These are phyloP conservation scores for Araneus ventricosus DNA, from an alignment of 1,140 invertebrate genomes.

Conservation along the genomic window DNA sequence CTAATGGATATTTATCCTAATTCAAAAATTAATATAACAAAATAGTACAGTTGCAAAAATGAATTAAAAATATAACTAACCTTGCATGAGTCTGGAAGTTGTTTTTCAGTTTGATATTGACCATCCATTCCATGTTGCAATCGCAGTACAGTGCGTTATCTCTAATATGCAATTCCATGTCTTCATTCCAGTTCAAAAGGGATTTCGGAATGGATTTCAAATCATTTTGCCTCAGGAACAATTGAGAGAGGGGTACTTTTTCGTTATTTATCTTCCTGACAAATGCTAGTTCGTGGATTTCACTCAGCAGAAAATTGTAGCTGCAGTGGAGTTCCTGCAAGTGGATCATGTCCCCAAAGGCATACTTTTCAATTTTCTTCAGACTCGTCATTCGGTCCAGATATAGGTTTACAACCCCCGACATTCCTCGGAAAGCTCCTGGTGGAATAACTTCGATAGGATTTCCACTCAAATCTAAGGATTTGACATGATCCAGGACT, in stretches of 20 bases:
- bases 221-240: constrained; percentile 56
- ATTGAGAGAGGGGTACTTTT: constrained; percentile 48
- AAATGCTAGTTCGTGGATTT: constrained; percentile 73
- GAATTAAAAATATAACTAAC: constrained; percentile 4
- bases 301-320: constrained; percentile 58
- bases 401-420: constrained; percentile 31
- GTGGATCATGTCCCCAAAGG: constrained; percentile 74
- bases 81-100: constrained; percentile 50
- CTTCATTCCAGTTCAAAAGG: constrained; percentile 56
- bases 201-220: constrained; percentile 21
- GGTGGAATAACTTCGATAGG: constrained; percentile 61
- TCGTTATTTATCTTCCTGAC: constrained; percentile 47
- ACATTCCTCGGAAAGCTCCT: constrained; percentile 71
- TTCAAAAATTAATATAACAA: neutral
- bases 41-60: neutral
- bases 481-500: constrained; percentile 39
- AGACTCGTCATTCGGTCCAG: constrained; percentile 74
- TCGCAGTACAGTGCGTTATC: constrained; percentile 76
- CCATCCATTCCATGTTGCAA: constrained; percentile 76
- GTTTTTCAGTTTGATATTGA: constrained; percentile 57
- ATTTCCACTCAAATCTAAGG: constrained; percentile 74
- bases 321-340: constrained; percentile 70
- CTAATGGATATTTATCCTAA: no score
- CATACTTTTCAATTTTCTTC: constrained; percentile 71
- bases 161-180: constrained; percentile 65